A percentile compares a stretch with the other conserved stretches of the same genome.
These are phyloP conservation scores for Pachypeltis micranthus DNA, from an alignment of 1,140 invertebrate species.

Conservation along the genomic window DNA sequence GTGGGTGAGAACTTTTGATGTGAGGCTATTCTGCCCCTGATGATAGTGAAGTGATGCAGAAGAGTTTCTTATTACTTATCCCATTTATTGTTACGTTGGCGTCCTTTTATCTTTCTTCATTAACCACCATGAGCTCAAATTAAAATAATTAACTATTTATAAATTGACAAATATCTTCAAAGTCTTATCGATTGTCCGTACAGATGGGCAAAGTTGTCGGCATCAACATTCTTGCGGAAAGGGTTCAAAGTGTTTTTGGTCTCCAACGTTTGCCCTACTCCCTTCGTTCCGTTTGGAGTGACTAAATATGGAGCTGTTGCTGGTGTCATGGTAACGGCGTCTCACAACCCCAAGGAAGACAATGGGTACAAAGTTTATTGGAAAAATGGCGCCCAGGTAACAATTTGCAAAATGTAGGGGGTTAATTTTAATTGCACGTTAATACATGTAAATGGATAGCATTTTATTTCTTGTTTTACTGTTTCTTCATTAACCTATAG, in stretches of 20 bases:
- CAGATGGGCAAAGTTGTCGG: constrained; percentile 85
- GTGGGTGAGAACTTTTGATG: too few relatives aligned
- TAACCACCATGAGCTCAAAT: constrained; percentile 3
- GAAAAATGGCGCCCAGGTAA: constrained; percentile 76
- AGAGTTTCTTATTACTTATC: too few relatives aligned
- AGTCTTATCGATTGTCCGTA: constrained; percentile 19
- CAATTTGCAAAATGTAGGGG: too few relatives aligned
- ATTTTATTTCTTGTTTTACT: too few relatives aligned
- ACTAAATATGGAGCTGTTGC: constrained; percentile 53
- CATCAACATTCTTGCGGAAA: constrained; percentile 65
- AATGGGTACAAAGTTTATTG: constrained; percentile 99
- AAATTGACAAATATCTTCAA: neutral
- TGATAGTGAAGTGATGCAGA: too few relatives aligned
- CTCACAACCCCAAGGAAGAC: constrained; percentile 97
- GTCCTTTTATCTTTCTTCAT: too few relatives aligned
- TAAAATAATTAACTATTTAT: constrained; percentile 7
- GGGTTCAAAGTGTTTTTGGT: constrained; percentile 76
- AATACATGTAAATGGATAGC: too few relatives aligned
- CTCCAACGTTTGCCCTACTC: constrained; percentile 74
- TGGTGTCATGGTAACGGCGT: constrained; percentile 95
- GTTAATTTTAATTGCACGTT: too few relatives aligned
- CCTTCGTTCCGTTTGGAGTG: constrained; percentile 80
- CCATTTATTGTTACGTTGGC: too few relatives aligned
- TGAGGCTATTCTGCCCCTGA: too few relatives aligned
- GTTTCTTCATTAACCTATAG: too few relatives aligned